A percentile compares a stretch with the other conserved stretches of the same genome.
Evolutionary conservation across 2,888 invertebrate genomes (phyloP).

Genomic region (Hymenopus coronatus): DNA sequence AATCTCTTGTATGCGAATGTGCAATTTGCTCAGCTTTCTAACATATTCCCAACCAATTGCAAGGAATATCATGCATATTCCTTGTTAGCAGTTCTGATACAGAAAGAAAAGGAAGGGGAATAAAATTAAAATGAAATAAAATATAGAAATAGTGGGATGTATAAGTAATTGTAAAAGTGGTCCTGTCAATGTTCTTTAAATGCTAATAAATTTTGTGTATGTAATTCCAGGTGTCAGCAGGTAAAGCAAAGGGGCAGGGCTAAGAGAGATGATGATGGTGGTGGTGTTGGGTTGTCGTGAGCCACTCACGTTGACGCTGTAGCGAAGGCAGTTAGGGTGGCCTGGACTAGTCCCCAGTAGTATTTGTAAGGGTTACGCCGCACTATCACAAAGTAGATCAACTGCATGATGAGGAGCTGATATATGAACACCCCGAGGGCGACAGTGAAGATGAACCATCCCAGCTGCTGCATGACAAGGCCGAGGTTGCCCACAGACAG

Average conservation of each 20-base stretch:
- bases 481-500: slow-evolving; percentile 66
- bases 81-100: too few relatives aligned
- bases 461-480: slow-evolving; percentile 63
- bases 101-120: too few relatives aligned
- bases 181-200: too few relatives aligned
- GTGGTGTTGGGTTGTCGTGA: background rate
- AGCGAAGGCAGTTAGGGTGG: slow-evolving; percentile 83
- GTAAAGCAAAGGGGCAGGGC: background rate
- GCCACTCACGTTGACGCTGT: slow-evolving; percentile 86
- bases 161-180: too few relatives aligned
- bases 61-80: too few relatives aligned
- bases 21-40: too few relatives aligned
- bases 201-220: background rate
- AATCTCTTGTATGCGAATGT: too few relatives aligned
- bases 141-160: too few relatives aligned
- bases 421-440: slow-evolving; percentile 78
- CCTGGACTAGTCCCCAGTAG: slow-evolving; percentile 77
- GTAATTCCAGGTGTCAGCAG: background rate
- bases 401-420: slow-evolving; percentile 79
- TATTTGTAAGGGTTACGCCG: slow-evolving; percentile 83
- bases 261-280: background rate
- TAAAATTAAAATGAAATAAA: too few relatives aligned
- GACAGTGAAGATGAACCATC: slow-evolving; percentile 74
- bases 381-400: slow-evolving; percentile 76
- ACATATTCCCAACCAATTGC: too few relatives aligned